Base-by-base conservation (phyloP, 2,888 invertebrate genomes). In the Calameuta filiformis region DNA sequence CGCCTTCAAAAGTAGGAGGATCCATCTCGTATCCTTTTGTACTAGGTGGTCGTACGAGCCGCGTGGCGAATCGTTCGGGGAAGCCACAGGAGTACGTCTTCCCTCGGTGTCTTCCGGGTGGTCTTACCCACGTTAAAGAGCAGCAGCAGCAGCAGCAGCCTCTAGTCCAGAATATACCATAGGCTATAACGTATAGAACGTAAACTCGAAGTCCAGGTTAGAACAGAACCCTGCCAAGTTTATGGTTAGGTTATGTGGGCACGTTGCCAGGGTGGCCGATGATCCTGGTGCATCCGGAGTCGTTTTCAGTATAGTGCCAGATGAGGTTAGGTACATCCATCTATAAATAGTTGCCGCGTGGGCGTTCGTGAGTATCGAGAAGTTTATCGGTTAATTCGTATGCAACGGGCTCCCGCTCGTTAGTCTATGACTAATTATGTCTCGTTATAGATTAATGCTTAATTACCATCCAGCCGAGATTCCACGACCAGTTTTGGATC, bases 371-470 rank as follows among this genome's bases (percentile, higher is more conserved):
- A 77, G 79, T 88, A 88, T 88, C 87, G 77, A 77, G 73, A 76
- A 78, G 80, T 85, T 83, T 84, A 87, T 89, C 89, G 86, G 85
- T 83, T 84, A 86, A 89, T 89, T 87, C 84, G 85, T 84, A 85
- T 85, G 81, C 82, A 73, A 34, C 73, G 73, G 9, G 56, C 40
- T 31, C 79, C 73, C 73, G 85, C 87, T 87, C 87, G 88, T 88
- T 90, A 88, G 84, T 85, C 87, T 87, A 89, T 89, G 88, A 90
- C 90, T 90, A 90, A 90, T 90, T 89, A 88, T 87, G 81, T 85
- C 87, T 88, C 87, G 89, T 90, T 90, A 89, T 89, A 86, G 89
- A 87, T 87, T 88, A 88, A 88, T 88, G 87, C 88, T 89, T 89
- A 90, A 89, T 90, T 89, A 87, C 87, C 84, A 84, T 83, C 86